Base-by-base conservation (phyloP, 1,140 invertebrate genomes). In the Pogonognathellus flavescens region DNA sequence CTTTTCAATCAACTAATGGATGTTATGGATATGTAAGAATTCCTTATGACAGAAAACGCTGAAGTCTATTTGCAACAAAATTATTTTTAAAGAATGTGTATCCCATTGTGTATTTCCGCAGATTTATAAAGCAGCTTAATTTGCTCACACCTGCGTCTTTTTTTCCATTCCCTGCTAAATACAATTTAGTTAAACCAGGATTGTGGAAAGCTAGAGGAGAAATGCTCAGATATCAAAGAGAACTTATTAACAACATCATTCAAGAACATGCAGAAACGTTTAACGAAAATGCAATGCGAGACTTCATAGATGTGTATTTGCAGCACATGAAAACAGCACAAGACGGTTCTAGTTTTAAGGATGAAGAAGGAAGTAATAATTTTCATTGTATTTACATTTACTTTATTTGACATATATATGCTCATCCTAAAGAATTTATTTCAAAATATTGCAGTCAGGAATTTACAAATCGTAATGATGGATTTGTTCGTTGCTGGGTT, bases 221-320 rank as follows among this genome's bases (percentile, higher is more conserved):
- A 5, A 49, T 81, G 53, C n/a, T 25, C 14, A 50, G 50, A 22
- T 18, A 16, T 22, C 41, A 83, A 7, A n/a, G 3, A 9, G 41
- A 20, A 16, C 25, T 82, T n/a, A 25, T 85, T 22, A 52, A 55
- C 18, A 25, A 83, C 9, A 50, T 96, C 90, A 91, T 97, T 9
- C 91, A 94, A 59, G 93, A 93, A 85, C 96, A 97, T 89, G 90
- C 31, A 1, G 31, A 92, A 57, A 93, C 92, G 0, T 95, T 94
- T 86, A 91, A 93, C 83, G 89, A 91, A 86, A 88, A 92, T 31
- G 92, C 93, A 57, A 93, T 94, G 3, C 92, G 94, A 80, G 96
- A 97, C 91, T 93, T 97, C 20, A 96, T 97, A 93, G 96, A 97
- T 89, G 93, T 93, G 13, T 97, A 97, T 89, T 91, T 97, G 20